Conservation (phyloP, 2,113 vertebrate genomes). For the Dunckerocampus dactyliophorus region DNA sequence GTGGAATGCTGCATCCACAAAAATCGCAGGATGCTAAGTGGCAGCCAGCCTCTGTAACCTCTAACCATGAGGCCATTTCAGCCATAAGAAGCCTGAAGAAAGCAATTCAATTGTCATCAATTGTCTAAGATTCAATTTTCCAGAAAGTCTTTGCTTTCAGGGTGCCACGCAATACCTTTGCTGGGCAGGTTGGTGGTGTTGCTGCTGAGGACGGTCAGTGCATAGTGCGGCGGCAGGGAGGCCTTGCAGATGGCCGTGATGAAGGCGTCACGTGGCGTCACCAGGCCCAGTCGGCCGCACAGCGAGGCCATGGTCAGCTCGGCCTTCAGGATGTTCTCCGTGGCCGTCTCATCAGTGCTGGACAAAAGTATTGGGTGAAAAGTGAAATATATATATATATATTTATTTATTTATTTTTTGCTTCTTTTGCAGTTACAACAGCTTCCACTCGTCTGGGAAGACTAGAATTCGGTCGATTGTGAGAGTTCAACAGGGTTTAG, state of each 20-base stretch:
- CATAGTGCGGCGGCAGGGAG: slow-evolving; percentile 94
- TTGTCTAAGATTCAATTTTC: no score
- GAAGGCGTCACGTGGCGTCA: slow-evolving; percentile 96
- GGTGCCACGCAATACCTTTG: slow-evolving; percentile 76
- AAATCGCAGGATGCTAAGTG: no score
- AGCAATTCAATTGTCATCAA: no score
- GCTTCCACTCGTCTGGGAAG: not conserved
- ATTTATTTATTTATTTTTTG: no score
- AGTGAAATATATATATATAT: no score
- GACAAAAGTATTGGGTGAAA: no score
- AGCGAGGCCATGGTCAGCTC: slow-evolving; percentile 94
- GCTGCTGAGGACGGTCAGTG: slow-evolving; percentile 88
- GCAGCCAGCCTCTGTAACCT: no score
- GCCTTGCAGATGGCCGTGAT: slow-evolving; percentile 99
- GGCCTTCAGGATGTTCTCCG: slow-evolving; percentile 97
- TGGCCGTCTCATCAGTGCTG: slow-evolving; percentile 95
- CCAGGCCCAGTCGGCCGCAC: slow-evolving; percentile 87
- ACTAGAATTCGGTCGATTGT: not conserved
- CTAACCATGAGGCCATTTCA: no score
- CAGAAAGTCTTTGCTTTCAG: not conserved
- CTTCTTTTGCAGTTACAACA: not conserved
- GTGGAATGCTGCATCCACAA: no score
- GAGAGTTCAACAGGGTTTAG: not conserved
- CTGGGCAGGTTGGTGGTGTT: slow-evolving; percentile 78
- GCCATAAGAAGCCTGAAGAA: no score